Percentiles rank a stretch among this genome's conserved stretches.
These are phyloP conservation scores for Orius insidiosus DNA, from an alignment of 1,140 invertebrate genomes.

Conservation along the genomic window DNA sequence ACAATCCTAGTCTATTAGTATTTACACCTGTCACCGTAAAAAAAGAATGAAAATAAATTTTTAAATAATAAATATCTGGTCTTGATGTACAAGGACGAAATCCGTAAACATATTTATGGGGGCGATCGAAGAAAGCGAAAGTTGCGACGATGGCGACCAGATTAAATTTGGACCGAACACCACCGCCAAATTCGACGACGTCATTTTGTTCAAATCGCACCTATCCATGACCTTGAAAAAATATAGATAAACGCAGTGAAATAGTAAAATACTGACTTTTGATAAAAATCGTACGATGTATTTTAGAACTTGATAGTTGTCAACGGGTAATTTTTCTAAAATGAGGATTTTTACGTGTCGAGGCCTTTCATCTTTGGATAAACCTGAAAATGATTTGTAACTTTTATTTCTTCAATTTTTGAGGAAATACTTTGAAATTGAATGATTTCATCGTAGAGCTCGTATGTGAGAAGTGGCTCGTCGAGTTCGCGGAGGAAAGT, in stretches of 20 bases:
- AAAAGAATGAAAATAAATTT: too few relatives aligned
- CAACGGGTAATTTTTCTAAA: conserved; percentile 77
- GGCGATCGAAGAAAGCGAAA: conserved; percentile 75
- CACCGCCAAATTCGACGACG: conserved; percentile 78
- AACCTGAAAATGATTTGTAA: conserved; percentile 12
- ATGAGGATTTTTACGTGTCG: conserved; percentile 72
- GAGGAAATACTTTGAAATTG: conserved; percentile 63
- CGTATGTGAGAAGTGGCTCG: conserved; percentile 86
- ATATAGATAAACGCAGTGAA: not conserved
- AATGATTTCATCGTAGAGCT: conserved; percentile 85
- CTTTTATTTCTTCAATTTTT: conserved; percentile 3
- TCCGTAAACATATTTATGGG: conserved; percentile 89
- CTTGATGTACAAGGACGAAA: conserved; percentile 70
- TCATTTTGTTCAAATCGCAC: conserved; percentile 89
- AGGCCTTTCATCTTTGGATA: conserved; percentile 60
- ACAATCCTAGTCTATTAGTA: too few relatives aligned
- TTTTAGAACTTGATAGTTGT: conserved; percentile 86
- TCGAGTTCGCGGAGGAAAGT: conserved; percentile 85
- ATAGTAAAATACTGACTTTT: conserved; percentile 41
- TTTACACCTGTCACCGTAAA: too few relatives aligned
- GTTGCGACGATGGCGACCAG: conserved; percentile 62
- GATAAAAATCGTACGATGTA: conserved; percentile 85
- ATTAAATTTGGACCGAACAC: conserved; percentile 86
- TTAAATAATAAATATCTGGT: conserved; percentile 74
- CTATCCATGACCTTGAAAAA: conserved; percentile 67